Evolutionary conservation across 2,113 vertebrate genomes (phyloP), one percentile per base, ranked within the genome.

Genomic region (Penelope pileata): DNA sequence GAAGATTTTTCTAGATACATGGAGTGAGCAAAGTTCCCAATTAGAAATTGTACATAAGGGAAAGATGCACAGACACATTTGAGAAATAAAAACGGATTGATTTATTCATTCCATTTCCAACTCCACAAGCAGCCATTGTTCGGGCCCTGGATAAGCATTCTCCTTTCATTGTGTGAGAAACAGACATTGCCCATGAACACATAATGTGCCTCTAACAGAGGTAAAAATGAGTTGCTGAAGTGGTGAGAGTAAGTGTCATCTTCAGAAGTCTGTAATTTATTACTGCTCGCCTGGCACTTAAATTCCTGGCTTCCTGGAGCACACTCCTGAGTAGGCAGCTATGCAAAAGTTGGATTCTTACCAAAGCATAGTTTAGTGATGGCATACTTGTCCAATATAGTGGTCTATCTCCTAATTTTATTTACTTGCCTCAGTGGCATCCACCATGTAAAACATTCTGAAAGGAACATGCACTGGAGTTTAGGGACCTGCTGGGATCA

Each of bases 61-160:
- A 77, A 54, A 83, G 34, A 59, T 73, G 26, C 29, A 59, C n/a
- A 54, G 53, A 32, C n/a, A n/a, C 17, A 62, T 62, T 10, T 79
- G 45, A 90, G 50, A 94, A 91, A 87, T 69, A 87, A 83, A 94
- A 94, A 34, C 34, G 1, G 12, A 73, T 87, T 69, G 34, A 89
- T 93, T 67, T 70, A 54, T 91, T 75, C 7, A 17, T 74, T 89
- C 60, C 27, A 0, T 89, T 87, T 93, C 51, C 53, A 80, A 9
- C n/a, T 86, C 45, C 58, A 58, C n/a, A 62, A 87, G 51, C 75
- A 69, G 10, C 45, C 48, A 6, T 67, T 88, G 53, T 86, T 84
- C 1, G 1, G 45, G 36, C 66, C 50, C 4, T 79, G 24, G 11
- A 24, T 50, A 81, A 76, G 69, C 26, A 19, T 76, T 73, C 38